Base-by-base conservation (phyloP, 2,113 vertebrate genomes). In the Pyxicephalus adspersus region DNA sequence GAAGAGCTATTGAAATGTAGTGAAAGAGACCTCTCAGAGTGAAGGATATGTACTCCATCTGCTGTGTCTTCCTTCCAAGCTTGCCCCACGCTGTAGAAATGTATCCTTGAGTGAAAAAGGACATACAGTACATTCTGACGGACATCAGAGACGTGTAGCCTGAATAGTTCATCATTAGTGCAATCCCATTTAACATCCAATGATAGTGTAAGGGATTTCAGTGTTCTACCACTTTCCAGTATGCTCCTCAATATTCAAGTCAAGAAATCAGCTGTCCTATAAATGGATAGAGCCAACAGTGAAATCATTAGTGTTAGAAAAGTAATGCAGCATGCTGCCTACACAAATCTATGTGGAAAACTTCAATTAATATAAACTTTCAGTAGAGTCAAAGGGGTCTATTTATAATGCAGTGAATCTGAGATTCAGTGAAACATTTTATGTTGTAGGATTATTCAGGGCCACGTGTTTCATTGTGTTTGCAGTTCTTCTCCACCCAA, bases 191-290 rank as follows among this genome's bases (percentile, higher is more conserved):
- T 55, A 51, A 7, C 29, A 26, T 29, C 51, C 3, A n/a, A 7
- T 15, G 19, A 51, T 34, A 7, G 11, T 34, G 22, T 5, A 57
- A 31, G 70, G 18, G 57, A 22, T 22, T 57, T 23, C 68, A 26
- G 31, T 3, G 11, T 29, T 28, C 4, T 29, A 19, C 50, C 34
- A 50, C 50, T 57, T n/a, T 26, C 22, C 29, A 13, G 26, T 34
- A 9, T 63, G 31, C 25, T 31, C 55, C 25, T 22, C 76, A 20
- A 63, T 83, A 28, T 63, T 65, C 54, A 34, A n/a, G n/a, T 66
- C 72, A 80, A 31, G 52, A 31, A 65, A 84, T 94, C 92, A 94
- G 85, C 92, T 92, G 5, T 92, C 91, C 93, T 94, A 84, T 60
- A 86, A 87, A 2, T 76, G 64, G 82, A 86, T 1, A n/a, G 50